Conservation (phyloP, 2,113 vertebrate species). For the Mustela nigripes region DNA sequence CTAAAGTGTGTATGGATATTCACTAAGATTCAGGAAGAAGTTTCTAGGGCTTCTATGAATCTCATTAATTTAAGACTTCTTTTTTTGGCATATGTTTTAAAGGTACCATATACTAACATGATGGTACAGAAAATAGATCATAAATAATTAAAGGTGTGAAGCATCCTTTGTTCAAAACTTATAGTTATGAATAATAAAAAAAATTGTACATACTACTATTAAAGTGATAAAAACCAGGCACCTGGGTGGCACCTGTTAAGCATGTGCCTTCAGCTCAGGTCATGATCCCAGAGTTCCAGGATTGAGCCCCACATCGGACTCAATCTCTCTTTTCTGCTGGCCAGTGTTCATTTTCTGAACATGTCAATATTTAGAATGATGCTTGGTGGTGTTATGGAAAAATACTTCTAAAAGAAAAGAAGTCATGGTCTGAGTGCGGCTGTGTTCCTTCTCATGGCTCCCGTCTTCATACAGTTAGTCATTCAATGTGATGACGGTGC, state of each 20-base stretch:
- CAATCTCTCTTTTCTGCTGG: background rate
- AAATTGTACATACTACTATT: background rate
- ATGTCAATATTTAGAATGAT: background rate
- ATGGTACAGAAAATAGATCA: background rate
- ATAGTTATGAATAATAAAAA: background rate
- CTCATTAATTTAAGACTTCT: background rate
- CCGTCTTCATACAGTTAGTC: background rate
- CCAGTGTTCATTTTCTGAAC: background rate
- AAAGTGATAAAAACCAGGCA: background rate
- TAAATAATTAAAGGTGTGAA: background rate
- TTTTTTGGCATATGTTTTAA: background rate
- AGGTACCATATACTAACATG: background rate
- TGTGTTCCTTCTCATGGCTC: background rate
- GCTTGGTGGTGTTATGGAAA: background rate
- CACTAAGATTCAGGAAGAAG: background rate
- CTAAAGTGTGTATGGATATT: background rate
- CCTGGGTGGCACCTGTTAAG: background rate
- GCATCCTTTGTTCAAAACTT: background rate
- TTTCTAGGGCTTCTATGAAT: background rate
- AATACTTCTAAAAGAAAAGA: background rate
- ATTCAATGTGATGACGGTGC: background rate
- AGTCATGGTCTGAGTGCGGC: background rate
- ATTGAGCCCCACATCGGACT: accelerated
- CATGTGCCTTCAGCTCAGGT: background rate
- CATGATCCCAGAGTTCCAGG: background rate